These are phyloP conservation scores for Nothoprocta pentlandii DNA, from an alignment of 2,113 vertebrate species.

Conservation along the genomic window DNA sequence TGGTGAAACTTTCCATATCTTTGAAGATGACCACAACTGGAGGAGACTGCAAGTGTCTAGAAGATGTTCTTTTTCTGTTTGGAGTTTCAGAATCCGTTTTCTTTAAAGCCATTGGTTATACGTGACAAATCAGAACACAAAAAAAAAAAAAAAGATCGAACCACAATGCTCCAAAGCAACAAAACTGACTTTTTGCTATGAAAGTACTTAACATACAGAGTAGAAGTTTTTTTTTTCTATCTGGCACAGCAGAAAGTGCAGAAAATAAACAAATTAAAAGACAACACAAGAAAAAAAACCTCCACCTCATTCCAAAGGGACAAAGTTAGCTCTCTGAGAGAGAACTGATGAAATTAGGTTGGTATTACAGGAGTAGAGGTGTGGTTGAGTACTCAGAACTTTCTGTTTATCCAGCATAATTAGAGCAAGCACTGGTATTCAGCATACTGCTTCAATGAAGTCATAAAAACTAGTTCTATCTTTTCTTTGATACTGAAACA, in stretches of 20 bases:
- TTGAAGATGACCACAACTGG: conserved; percentile 93
- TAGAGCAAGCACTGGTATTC: neutral
- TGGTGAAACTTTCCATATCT: conserved; percentile 93
- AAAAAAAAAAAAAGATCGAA: conserved; percentile 28
- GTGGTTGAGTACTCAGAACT: neutral
- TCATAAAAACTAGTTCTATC: neutral
- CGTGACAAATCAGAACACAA: no score
- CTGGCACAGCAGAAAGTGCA: neutral
- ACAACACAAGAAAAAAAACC: neutral
- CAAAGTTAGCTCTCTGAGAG: neutral
- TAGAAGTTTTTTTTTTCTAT: neutral
- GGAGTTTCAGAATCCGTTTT: conserved; percentile 58
- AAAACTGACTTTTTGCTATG: neutral
- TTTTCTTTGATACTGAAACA: neutral
- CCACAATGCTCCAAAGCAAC: neutral
- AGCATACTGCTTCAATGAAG: neutral
- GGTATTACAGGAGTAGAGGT: neutral
- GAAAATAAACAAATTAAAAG: conserved; percentile 14
- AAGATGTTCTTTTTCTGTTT: conserved; percentile 67
- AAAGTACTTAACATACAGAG: neutral
- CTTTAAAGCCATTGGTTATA: conserved; percentile 53
- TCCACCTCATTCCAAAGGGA: neutral
- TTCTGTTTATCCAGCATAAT: neutral
- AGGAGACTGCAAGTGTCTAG: conserved; percentile 77
- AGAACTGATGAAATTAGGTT: neutral